These are phyloP conservation scores for Drosophila insularis DNA, from an alignment of 1,140 invertebrate genomes.

Conservation along the genomic window DNA sequence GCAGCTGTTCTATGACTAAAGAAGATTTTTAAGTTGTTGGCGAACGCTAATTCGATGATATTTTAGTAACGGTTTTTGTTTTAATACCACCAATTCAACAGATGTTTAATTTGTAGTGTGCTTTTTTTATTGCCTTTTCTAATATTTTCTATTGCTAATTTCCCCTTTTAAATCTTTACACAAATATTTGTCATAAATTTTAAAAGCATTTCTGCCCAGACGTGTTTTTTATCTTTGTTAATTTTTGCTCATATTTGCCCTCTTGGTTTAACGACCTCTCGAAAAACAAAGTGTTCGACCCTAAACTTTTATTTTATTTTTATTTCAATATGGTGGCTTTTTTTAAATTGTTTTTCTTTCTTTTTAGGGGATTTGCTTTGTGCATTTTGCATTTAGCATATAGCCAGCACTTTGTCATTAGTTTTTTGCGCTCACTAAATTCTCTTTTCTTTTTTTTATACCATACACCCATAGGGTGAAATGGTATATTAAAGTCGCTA, in stretches of 20 bases:
- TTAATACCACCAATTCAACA: background rate
- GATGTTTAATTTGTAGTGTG: background rate
- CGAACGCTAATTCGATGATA: too few species aligned
- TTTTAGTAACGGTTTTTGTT: too few species aligned
- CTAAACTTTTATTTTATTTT: slow-evolving; percentile 12
- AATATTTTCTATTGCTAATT: slow-evolving; percentile 15
- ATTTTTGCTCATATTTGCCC: slow-evolving; percentile 25
- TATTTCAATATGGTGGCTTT: slow-evolving; percentile 3
- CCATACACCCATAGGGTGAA: too few species aligned
- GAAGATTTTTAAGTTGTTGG: too few species aligned
- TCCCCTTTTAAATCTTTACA: background rate
- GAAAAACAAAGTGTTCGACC: slow-evolving; percentile 25
- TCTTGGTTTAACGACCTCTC: slow-evolving; percentile 33
- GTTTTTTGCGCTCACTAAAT: slow-evolving; percentile 52
- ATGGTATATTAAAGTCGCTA: too few species aligned
- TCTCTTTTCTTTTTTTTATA: background rate
- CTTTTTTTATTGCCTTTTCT: background rate
- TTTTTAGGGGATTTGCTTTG: slow-evolving; percentile 38
- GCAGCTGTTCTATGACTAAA: too few species aligned
- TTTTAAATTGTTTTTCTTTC: background rate
- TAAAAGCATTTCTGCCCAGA: slow-evolving; percentile 22
- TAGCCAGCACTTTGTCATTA: slow-evolving; percentile 59
- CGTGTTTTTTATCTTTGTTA: background rate
- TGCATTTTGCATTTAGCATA: slow-evolving; percentile 19
- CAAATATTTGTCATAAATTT: slow-evolving; percentile 45